A percentile compares a stretch with the other conserved stretches of the same genome.
Conservation (phyloP, 2,797 vertebrate species). For the Cichlasoma orientale region DNA sequence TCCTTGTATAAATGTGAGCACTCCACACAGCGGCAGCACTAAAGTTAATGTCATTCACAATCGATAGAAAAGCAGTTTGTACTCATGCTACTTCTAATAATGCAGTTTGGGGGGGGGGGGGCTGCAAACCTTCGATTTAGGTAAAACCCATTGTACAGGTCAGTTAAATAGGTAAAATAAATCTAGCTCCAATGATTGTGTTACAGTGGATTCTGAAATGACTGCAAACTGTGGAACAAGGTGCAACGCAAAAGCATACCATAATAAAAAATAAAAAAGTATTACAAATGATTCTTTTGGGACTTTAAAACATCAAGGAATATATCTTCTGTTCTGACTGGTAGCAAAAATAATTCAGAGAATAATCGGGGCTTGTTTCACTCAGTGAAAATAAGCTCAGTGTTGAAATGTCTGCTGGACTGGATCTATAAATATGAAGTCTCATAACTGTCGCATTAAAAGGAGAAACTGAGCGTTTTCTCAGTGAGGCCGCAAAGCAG, state of each 20-base stretch:
- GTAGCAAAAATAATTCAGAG: not conserved
- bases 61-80: slow-evolving; percentile 42
- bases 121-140: slow-evolving; percentile 12
- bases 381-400: not conserved
- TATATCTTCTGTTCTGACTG: not conserved
- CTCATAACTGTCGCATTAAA: not conserved
- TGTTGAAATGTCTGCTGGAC: not conserved
- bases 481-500: too few species aligned
- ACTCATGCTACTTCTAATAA: slow-evolving; percentile 30
- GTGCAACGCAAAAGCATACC: slow-evolving; percentile 48
- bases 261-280: not conserved
- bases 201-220: slow-evolving; percentile 37
- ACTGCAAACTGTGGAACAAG: slow-evolving; percentile 41
- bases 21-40: slow-evolving; percentile 61
- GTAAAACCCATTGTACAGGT: slow-evolving; percentile 18
- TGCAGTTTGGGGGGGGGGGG: slow-evolving; percentile 3
- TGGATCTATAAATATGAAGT: not conserved
- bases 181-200: not conserved
- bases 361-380: not conserved
- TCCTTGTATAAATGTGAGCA: slow-evolving; percentile 47
- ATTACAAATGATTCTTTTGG: not conserved
- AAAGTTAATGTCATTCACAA: slow-evolving; percentile 34
- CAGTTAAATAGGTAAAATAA: slow-evolving; percentile 23
- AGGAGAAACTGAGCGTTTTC: not conserved
- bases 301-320: not conserved